Evolutionary conservation across 2,888 invertebrate genomes (phyloP).

Genomic region (Phengaris alcon): DNA sequence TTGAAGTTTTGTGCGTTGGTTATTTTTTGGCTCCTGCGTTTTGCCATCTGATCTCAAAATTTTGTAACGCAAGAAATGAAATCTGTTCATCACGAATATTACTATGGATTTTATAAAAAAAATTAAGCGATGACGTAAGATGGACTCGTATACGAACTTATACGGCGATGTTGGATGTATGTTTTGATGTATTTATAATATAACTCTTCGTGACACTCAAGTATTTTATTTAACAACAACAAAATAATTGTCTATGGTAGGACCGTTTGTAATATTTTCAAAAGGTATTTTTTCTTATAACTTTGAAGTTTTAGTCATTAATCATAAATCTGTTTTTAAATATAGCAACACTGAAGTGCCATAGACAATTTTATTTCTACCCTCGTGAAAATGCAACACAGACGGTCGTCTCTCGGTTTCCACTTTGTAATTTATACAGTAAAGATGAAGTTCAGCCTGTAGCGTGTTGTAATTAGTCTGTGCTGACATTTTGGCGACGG

Average conservation of each 20-base stretch:
- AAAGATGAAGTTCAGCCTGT: constrained; percentile 18
- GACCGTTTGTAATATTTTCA: constrained; percentile 1
- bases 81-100: neutral
- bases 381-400: constrained; percentile 77
- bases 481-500: constrained; percentile 75
- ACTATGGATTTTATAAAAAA: neutral
- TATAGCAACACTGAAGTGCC: neutral
- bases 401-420: constrained; percentile 61
- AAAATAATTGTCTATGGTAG: constrained; percentile 44
- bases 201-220: constrained; percentile 56
- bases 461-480: constrained; percentile 56
- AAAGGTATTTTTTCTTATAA: neutral
- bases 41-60: constrained; percentile 25
- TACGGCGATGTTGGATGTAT: constrained; percentile 56
- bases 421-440: constrained; percentile 6
- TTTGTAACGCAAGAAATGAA: constrained; percentile 7
- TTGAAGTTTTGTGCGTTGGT: constrained; percentile 7
- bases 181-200: constrained; percentile 63
- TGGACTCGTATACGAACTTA: constrained; percentile 38
- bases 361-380: constrained; percentile 50
- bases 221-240: constrained; percentile 40
- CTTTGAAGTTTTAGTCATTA: neutral
- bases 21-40: neutral
- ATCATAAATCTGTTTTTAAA: neutral
- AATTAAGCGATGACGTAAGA: constrained; percentile 4